Percentiles rank a stretch among this genome's conserved stretches.
Evolutionary conservation across 2,888 invertebrate genomes (phyloP).

Genomic region (Dorcus parallelipipedus): DNA sequence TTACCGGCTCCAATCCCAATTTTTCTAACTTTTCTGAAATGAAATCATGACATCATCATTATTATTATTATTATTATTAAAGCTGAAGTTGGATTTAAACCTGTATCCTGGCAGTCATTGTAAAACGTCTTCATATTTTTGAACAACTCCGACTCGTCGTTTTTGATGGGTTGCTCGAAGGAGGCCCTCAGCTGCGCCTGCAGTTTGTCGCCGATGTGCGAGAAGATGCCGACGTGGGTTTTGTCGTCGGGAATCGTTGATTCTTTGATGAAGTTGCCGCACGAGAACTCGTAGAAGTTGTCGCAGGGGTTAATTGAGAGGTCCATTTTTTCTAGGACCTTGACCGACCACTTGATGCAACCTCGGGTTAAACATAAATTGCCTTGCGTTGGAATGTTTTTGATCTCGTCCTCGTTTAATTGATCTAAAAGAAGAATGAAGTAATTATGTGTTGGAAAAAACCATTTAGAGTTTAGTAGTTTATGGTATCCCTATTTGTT

Average conservation of each 20-base stretch:
- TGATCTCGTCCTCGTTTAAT: too few relatives aligned
- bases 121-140: conserved; percentile 48
- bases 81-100: conserved; percentile 5
- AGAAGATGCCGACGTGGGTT: conserved; percentile 53
- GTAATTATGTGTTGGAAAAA: too few relatives aligned
- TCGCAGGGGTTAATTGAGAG: conserved; percentile 66
- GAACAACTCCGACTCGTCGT: conserved; percentile 45
- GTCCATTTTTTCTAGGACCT: conserved; percentile 55
- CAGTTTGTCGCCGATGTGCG: conserved; percentile 47
- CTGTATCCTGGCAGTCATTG: conserved; percentile 47
- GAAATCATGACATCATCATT: conserved; percentile 26
- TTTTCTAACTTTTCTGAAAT: conserved; percentile 73
- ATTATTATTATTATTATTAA: not conserved
- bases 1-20: conserved; percentile 62
- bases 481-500: too few relatives aligned
- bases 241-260: conserved; percentile 73
- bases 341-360: not conserved
- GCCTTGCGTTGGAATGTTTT: too few relatives aligned
- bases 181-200: conserved; percentile 47
- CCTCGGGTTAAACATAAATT: not conserved
- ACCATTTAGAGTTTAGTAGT: too few relatives aligned
- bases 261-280: conserved; percentile 65
- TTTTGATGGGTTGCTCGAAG: conserved; percentile 42
- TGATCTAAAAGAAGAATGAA: too few relatives aligned
- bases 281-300: conserved; percentile 73